Conservation (phyloP, 1,140 invertebrate genomes). For the Drosophila burlai region DNA sequence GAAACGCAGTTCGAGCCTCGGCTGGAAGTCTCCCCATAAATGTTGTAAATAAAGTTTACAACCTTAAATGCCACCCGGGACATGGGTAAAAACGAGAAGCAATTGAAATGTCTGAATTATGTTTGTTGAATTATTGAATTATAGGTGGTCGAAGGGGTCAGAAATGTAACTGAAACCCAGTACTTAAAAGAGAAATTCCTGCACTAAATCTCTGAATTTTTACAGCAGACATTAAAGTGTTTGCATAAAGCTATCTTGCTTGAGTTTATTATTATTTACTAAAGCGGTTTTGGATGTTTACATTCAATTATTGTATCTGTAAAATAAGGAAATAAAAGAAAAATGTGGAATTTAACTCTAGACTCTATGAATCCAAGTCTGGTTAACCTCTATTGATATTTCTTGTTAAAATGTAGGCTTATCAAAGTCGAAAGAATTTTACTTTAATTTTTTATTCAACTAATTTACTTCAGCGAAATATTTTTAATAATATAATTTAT, state of each 20-base stretch:
- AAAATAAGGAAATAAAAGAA: not conserved
- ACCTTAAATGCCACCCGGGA: constrained; percentile 54
- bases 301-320: not conserved
- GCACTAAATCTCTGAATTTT: too few relatives aligned
- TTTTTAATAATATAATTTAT: constrained; percentile 7
- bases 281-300: rapidly evolving
- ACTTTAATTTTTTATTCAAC: not conserved
- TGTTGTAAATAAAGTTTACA: constrained; percentile 57
- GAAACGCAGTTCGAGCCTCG: constrained; percentile 34
- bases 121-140: constrained; percentile 46
- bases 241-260: not conserved
- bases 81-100: constrained; percentile 46
- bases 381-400: rapidly evolving
- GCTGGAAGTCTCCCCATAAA: constrained; percentile 33
- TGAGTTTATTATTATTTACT: not conserved
- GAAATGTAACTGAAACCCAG: constrained; percentile 17
- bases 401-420: not conserved
- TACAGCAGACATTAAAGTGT: not conserved
- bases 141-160: constrained; percentile 39
- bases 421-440: not conserved
- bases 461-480: not conserved
- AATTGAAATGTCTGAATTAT: constrained; percentile 59
- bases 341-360: not conserved
- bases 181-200: constrained; percentile 43
- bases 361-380: too few relatives aligned